Evolutionary conservation across 2,888 invertebrate genomes (phyloP), one percentile per base, ranked within the genome.

Genomic region (Auanema freiburgensis): DNA sequence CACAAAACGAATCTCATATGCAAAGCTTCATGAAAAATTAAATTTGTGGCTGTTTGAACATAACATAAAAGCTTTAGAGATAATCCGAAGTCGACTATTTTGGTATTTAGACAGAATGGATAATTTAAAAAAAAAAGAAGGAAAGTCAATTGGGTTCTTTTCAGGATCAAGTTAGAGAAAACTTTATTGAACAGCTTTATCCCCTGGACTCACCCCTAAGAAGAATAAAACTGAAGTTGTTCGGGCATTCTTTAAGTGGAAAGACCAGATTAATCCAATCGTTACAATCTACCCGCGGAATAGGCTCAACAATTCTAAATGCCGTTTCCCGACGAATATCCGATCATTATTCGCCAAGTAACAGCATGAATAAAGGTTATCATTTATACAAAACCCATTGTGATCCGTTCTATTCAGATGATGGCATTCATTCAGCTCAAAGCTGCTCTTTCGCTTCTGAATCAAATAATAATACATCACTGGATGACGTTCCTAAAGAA

Each of bases 161-260:
- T 54, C 57, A 78, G 72, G 74, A 74, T 40, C 66, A 86, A 43
- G 78, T 82, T 41, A 78, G 86, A 25, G 88, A 88, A 74, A 85
- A 85, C 66, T 88, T 86, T 75, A 87, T 88, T 59, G 87, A 88
- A 66, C 90, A 91, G 84, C 83, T 91, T 64, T 74, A 77, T 56
- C 71, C 78, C 0, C 46, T 76, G 40, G 78, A 79, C 40, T 58
- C 81, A 25, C 79, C 83, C 1, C 78, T 87, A 59, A 75, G 80
- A 49, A 86, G 89, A 44, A 87, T 90, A 63, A 90, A 90, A 76
- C 83, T 91, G 62, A 89, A 90, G 74, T 83, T 91, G 53, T 87
- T 91, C 76, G 91, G 91, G 0, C 88, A 89, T 77, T 89, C 89
- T 58, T 89, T 89, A 74, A 69, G 69, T 42, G 78, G 77, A 44